Conservation (phyloP, 2,888 invertebrate genomes). For the Onthophagus sagittarius region DNA sequence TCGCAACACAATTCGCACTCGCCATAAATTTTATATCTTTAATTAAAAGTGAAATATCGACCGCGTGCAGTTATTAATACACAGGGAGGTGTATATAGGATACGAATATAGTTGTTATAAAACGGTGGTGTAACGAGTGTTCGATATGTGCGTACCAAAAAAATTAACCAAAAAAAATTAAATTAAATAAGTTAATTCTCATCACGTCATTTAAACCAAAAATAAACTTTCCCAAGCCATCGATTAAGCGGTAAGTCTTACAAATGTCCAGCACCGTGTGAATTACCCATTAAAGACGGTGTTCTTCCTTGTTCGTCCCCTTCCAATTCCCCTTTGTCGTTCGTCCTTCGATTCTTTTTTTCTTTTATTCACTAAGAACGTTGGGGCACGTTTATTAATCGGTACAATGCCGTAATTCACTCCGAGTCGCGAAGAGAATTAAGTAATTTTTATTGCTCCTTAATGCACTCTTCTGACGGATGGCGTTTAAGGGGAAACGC, state of each 20-base stretch:
- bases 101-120: background rate
- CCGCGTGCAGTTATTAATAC: slow-evolving; percentile 7
- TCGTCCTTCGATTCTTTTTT: background rate
- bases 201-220: background rate
- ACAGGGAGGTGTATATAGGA: background rate
- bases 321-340: background rate
- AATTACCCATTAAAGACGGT: background rate
- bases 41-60: slow-evolving; percentile 12
- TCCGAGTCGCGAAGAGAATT: background rate
- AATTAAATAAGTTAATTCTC: background rate
- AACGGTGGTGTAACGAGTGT: background rate
- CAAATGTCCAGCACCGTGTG: background rate
- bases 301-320: background rate
- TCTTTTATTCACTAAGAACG: background rate
- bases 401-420: background rate
- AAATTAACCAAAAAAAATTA: too few species aligned
- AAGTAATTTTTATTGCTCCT: background rate
- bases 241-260: background rate
- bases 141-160: too few species aligned
- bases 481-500: background rate
- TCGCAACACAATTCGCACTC: slow-evolving; percentile 6
- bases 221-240: background rate
- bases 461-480: background rate
- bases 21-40: slow-evolving; percentile 12
- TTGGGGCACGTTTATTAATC: background rate